Base-by-base conservation (phyloP, 2,797 vertebrate species). In the Phalloptychus januarius region DNA sequence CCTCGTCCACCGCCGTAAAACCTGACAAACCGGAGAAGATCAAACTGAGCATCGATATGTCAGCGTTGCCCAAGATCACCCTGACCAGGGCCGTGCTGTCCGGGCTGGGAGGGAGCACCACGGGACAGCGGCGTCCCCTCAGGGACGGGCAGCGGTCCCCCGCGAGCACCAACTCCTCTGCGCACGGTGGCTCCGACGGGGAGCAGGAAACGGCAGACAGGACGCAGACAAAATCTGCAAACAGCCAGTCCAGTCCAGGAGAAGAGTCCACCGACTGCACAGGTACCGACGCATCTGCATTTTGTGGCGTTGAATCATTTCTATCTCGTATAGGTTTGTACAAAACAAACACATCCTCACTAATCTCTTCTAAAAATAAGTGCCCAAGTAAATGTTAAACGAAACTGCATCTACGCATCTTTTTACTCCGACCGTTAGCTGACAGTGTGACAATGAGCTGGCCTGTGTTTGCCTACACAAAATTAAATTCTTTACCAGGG, bases 11-110 rank as follows among this genome's bases (percentile, higher is more conserved):
- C 61, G 96, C 96, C 0, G 92, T 97, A 85, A 98, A 97, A 93
- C 93, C 96, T 0, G 98, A 99, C 76, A 99, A 97, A 86, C 97
- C 97, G 83, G 98, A 99, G 79, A 99, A 99, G 94, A 97, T 98
- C 92, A 99, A 99, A 88, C 95, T 99, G 79, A 98, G 96, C 94
- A 98, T 99, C 71, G 98, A 99, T 86, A 98, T 99, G 97, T 98
- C 98, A 0, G 96, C 97, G 0, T 98, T 97, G 0, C 97, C 98
- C 82, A 99, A 99, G 93, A 97, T 98, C 74, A 90, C 97, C 6
- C 91, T 98, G 94, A 95, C 96, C 88, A 97, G 98, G 81, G 93
- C 96, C 28, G 88, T 97, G 94, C 86, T 94, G 79, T 81, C 94
- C 5, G 85, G 88, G 7, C 13, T 89, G 31, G 92, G 88, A 33